Base-by-base conservation (phyloP, 2,888 invertebrate species). In the Hydriomena furcata region DNA sequence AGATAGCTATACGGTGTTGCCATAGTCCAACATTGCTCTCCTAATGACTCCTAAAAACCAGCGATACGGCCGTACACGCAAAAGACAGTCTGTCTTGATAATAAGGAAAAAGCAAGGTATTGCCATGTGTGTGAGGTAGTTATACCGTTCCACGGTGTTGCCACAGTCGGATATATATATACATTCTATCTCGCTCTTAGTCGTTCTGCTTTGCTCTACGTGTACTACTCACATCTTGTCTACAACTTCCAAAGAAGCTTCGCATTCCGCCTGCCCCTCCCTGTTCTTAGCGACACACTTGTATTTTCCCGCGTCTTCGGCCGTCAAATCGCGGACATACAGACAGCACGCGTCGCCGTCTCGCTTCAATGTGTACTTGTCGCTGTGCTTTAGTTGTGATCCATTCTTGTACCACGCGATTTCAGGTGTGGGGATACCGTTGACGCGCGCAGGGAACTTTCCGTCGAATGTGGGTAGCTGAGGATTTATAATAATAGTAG, bases 351-450 rank as follows among this genome's bases (percentile, higher is more conserved):
- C 92, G 72, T 97, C 97, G 0, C 96, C 96, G 68, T 97, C 97
- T 0, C 94, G 71, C 71, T 91, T 92, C 34, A 97, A 91, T 56
- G 92, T 92, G 76, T 95, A 96, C 76, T 96, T 97, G 40, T 94
- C 93, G 1, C 92, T 86, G 55, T 94, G 92, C 0, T 84, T 80
- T 10, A 98, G 92, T 0, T 93, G 94, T 47, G 93, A 91, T 5
- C 95, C 96, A 80, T 97, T 94, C 83, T 95, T 95, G 84, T 93
- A 95, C 98, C 98, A 99, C 0, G 93, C 89, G 11, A 98, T 92
- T 6, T 96, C 96, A 0, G 98, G 98, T 32, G 92, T 91, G 0
- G 97, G 97, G 2, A 96, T 92, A 5, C 97, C 97, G 40, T 92
- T 92, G 0, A 97, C 94, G 1, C 95, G 93, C 0, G 95, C 96